Conservation (phyloP, 1,140 invertebrate genomes). For the Pteromalus puparum region DNA sequence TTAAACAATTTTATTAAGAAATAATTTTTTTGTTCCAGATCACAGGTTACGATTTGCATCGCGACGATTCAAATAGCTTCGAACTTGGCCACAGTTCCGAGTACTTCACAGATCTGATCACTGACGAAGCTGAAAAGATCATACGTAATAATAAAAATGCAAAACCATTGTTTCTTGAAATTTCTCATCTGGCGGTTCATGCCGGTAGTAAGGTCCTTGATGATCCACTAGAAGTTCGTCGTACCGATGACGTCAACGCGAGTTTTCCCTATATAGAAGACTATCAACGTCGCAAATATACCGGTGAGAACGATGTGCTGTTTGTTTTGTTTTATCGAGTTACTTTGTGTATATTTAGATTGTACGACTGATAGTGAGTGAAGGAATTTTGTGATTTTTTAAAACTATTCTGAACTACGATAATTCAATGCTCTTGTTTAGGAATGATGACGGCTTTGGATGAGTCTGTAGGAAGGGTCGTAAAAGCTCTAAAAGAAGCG, state of each 20-base stretch:
- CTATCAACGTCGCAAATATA: conserved; percentile 75
- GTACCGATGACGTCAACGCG: conserved; percentile 72
- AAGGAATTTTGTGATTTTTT: no score
- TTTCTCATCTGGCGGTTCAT: conserved; percentile 79
- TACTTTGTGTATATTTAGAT: no score
- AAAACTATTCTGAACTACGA: no score
- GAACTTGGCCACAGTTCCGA: conserved; percentile 69
- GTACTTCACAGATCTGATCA: conserved; percentile 79
- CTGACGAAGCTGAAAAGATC: conserved; percentile 75
- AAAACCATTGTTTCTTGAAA: conserved; percentile 78
- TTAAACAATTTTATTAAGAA: no score
- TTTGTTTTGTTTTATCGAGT: no score
- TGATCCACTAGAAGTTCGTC: conserved; percentile 76
- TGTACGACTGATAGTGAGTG: no score
- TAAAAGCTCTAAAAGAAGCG: conserved; percentile 73
- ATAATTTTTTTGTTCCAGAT: conserved; percentile 61
- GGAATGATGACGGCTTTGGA: conserved; percentile 81
- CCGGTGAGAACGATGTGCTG: conserved; percentile 67
- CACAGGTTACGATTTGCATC: conserved; percentile 76
- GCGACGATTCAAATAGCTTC: conserved; percentile 61
- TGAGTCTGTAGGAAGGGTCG: conserved; percentile 79
- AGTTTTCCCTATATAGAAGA: conserved; percentile 78
- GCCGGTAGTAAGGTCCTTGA: conserved; percentile 67
- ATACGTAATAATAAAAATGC: conserved; percentile 75
- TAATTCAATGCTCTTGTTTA: conserved; percentile 61